Conservation (phyloP, 2,113 vertebrate species). For the Emydocephalus ijimae region DNA sequence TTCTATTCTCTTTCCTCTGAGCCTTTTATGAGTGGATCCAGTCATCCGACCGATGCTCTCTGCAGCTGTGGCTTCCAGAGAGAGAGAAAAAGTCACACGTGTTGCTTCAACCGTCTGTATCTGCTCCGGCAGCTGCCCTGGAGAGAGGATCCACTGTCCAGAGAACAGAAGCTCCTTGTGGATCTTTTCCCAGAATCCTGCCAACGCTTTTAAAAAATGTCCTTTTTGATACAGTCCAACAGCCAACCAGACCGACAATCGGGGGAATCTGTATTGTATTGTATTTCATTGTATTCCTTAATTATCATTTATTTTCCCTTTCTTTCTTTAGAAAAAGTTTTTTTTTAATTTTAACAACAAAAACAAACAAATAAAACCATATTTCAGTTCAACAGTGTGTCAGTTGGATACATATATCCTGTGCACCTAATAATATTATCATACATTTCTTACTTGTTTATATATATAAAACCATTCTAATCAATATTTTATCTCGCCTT, state of each 20-base stretch:
- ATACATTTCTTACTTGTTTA: too few relatives aligned
- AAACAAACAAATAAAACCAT: too few relatives aligned
- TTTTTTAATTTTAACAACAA: too few relatives aligned
- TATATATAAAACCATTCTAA: too few relatives aligned
- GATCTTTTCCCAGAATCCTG: too few relatives aligned
- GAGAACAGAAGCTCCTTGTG: slow-evolving; percentile 26
- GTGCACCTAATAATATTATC: too few relatives aligned
- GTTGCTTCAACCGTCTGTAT: not conserved
- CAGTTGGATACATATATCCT: too few relatives aligned
- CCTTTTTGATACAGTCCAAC: not conserved
- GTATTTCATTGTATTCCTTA: not conserved
- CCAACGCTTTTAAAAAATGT: slow-evolving; percentile 40
- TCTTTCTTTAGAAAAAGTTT: too few relatives aligned
- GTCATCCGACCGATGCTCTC: not conserved
- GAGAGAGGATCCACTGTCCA: slow-evolving; percentile 42
- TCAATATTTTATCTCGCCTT: too few relatives aligned
- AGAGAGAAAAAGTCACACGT: slow-evolving; percentile 5
- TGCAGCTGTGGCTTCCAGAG: slow-evolving; percentile 39
- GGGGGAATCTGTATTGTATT: too few relatives aligned
- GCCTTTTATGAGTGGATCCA: not conserved
- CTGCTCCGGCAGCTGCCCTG: fast-evolving
- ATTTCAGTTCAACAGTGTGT: too few relatives aligned
- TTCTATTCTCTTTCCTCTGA: not conserved
- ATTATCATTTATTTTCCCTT: too few relatives aligned
- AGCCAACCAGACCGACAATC: not conserved